A percentile compares a stretch with the other conserved stretches of the same genome.
These are phyloP conservation scores for Salarias fasciatus DNA, from an alignment of 2,797 vertebrate genomes.

Conservation along the genomic window DNA sequence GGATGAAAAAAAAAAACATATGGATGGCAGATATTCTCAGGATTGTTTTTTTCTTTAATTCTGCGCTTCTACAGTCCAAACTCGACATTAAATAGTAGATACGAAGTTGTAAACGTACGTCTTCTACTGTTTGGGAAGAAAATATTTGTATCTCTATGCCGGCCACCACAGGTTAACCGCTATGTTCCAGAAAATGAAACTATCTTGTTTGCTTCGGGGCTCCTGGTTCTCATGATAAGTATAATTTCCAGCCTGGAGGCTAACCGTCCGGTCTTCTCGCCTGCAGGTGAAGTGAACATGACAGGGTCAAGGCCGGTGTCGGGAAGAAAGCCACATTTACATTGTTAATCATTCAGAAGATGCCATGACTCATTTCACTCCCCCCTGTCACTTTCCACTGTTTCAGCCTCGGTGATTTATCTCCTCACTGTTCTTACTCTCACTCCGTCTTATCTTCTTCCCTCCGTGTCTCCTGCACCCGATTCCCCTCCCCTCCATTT, in stretches of 20 bases:
- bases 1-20: conserved; percentile 24
- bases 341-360: conserved; percentile 43
- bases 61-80: conserved; percentile 17
- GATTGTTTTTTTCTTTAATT: background rate
- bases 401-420: conserved; percentile 12
- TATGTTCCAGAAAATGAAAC: too few species aligned
- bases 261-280: conserved; percentile 7
- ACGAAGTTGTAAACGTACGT: background rate
- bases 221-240: conserved; percentile 1
- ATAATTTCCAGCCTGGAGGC: background rate
- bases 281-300: conserved; percentile 49
- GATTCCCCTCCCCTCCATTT: conserved; percentile 45
- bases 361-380: conserved; percentile 24
- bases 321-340: conserved; percentile 48
- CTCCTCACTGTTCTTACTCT: conserved; percentile 9
- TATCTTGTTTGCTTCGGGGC: background rate
- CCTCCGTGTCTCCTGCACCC: conserved; percentile 23
- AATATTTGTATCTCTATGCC: too few species aligned
- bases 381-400: conserved; percentile 23
- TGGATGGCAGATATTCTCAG: conserved; percentile 38
- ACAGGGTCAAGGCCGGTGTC: conserved; percentile 40
- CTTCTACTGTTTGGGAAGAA: too few species aligned
- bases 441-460: background rate
- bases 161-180: too few species aligned
- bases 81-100: conserved; percentile 9